A percentile compares a stretch with the other conserved stretches of the same genome.
Evolutionary conservation across 1,140 invertebrate genomes (phyloP).

Genomic region (Spodoptera frugiperda): DNA sequence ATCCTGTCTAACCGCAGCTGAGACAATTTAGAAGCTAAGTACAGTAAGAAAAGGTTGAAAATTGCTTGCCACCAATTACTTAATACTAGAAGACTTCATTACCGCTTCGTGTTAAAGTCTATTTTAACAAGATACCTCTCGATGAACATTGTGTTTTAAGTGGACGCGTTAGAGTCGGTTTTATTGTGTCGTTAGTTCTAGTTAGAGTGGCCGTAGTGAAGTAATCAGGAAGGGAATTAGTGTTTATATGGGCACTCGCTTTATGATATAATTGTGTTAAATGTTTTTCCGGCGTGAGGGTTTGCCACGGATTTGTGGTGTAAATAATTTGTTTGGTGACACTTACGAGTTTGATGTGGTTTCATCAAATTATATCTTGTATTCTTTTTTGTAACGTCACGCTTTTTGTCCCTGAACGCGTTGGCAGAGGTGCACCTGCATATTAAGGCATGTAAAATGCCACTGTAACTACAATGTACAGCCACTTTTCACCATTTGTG

Average conservation of each 20-base stretch:
- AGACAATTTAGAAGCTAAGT: slow-evolving; percentile 7
- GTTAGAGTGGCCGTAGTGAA: slow-evolving; percentile 27
- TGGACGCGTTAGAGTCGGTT: slow-evolving; percentile 24
- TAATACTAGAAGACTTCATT: slow-evolving; percentile 41
- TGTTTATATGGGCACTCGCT: slow-evolving; percentile 37
- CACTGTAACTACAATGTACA: too few species aligned
- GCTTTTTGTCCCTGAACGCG: too few species aligned
- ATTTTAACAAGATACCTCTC: slow-evolving; percentile 42
- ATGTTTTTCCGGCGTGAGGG: slow-evolving; percentile 31
- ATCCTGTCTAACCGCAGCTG: slow-evolving; percentile 12
- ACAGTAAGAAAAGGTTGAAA: slow-evolving; percentile 12
- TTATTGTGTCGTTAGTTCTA: slow-evolving; percentile 27
- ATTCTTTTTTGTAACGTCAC: too few species aligned
- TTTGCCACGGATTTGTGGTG: slow-evolving; percentile 14
- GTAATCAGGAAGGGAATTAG: slow-evolving; percentile 45
- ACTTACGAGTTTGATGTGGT: neutral
- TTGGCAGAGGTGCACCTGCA: too few species aligned
- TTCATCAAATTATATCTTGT: neutral
- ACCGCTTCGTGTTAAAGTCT: slow-evolving; percentile 31
- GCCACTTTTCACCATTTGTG: too few species aligned
- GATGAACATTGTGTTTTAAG: slow-evolving; percentile 25
- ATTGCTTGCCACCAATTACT: slow-evolving; percentile 4
- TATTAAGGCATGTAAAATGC: too few species aligned
- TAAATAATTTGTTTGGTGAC: slow-evolving; percentile 5
- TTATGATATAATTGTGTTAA: slow-evolving; percentile 42